phyloP scores from a whole-genome alignment of 2,797 vertebrate genomes.

The Sebastes paucispinis region DNA sequence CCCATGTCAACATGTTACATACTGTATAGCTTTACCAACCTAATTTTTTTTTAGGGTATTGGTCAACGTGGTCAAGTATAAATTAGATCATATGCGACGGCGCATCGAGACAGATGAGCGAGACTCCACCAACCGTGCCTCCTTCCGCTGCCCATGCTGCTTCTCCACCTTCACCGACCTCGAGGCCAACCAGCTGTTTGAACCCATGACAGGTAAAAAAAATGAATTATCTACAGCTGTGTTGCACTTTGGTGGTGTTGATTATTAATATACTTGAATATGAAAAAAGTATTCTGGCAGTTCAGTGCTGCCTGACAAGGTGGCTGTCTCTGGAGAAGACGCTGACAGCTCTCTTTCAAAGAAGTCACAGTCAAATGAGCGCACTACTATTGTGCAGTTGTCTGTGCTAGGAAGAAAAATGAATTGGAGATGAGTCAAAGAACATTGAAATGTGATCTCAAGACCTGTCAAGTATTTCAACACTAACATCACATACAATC shows the following conservation, averaged over 20 bases:
- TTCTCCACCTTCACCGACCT: constrained; percentile 95
- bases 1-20: neutral
- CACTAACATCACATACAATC: neutral
- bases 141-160: constrained; percentile 95
- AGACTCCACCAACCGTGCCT: constrained; percentile 97
- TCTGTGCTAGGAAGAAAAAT: neutral
- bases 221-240: neutral
- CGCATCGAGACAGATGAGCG: constrained; percentile 97
- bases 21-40: neutral
- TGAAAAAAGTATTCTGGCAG: neutral
- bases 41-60: constrained; percentile 78
- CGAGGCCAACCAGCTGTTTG: constrained; percentile 98
- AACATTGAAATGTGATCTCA: neutral
- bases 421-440: neutral
- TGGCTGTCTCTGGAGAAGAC: neutral
- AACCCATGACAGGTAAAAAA: constrained; percentile 91
- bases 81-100: constrained; percentile 98
- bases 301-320: neutral
- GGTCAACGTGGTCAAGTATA: constrained; percentile 98
- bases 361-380: neutral
- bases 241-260: neutral
- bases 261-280: neutral
- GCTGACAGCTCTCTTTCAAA: neutral
- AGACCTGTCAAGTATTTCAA: neutral
- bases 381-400: neutral